phyloP scores from a whole-genome alignment of 2,113 vertebrate genomes.

The Podarcis raffonei region DNA sequence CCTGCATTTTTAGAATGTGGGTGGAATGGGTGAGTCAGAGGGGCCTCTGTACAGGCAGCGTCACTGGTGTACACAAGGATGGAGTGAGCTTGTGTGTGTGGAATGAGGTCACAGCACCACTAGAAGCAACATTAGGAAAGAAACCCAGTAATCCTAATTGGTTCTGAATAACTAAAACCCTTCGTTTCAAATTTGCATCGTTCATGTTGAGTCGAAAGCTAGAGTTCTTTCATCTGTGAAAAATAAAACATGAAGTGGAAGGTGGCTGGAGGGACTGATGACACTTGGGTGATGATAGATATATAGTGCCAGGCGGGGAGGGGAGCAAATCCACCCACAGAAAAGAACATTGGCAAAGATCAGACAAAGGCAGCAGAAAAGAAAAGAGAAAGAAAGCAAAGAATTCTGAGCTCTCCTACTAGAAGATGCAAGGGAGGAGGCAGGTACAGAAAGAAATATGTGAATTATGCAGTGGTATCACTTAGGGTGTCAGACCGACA shows the following conservation, averaged over 20 bases:
- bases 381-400: constrained; percentile 2
- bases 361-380: background rate
- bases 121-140: background rate
- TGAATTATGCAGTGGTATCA: background rate
- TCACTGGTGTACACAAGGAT: background rate
- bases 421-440: background rate
- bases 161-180: constrained; percentile 12
- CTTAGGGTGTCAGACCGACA: background rate
- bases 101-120: constrained; percentile 1
- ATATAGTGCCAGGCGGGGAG: background rate
- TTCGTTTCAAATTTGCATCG: constrained; percentile 19
- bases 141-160: constrained; percentile 1
- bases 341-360: constrained; percentile 7
- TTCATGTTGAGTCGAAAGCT: constrained; percentile 16
- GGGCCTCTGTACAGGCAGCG: background rate
- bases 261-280: background rate
- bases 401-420: background rate
- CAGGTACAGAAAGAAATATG: background rate
- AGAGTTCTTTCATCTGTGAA: constrained; percentile 1
- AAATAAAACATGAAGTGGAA: constrained; percentile 19
- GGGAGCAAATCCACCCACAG: constrained; percentile 24
- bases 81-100: background rate
- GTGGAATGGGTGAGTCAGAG: constrained; percentile 24
- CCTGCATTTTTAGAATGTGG: constrained; percentile 9
- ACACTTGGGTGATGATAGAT: background rate